Percentiles rank a stretch among this genome's conserved stretches.
phyloP scores from a whole-genome alignment of 2,888 invertebrate species.

The Strigamia maritima region DNA sequence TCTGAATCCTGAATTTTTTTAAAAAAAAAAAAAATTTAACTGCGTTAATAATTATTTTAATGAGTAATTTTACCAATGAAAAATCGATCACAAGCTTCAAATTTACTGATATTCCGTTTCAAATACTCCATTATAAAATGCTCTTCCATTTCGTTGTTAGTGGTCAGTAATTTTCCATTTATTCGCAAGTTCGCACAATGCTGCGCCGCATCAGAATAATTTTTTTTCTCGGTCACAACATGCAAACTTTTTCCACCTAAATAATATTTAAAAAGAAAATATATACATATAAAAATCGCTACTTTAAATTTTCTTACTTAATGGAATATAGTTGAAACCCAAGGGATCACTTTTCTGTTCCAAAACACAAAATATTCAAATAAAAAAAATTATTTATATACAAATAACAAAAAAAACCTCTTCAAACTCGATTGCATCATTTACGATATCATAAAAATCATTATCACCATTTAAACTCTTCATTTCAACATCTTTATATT shows the following conservation, averaged over 20 bases:
- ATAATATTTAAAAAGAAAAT: background rate
- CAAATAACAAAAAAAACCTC: too few relatives aligned
- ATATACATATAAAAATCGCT: too few relatives aligned
- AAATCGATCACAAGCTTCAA: background rate
- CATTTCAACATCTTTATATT: background rate
- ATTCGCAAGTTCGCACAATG: background rate
- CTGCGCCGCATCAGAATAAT: background rate
- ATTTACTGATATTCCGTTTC: background rate
- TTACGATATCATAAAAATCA: background rate
- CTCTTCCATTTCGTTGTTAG: background rate
- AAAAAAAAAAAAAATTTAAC: too few relatives aligned
- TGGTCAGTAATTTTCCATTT: background rate
- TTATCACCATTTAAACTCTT: background rate
- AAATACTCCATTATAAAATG: background rate
- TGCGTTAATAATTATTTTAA: background rate
- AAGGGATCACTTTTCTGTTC: background rate
- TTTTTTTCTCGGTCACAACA: background rate
- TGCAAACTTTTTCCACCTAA: background rate
- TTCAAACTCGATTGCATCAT: background rate
- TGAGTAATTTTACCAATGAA: background rate
- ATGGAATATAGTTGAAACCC: background rate
- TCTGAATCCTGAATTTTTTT: background rate
- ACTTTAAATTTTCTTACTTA: background rate
- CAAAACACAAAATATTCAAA: background rate
- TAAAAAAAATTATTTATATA: too few relatives aligned